These are phyloP conservation scores for Nipponacmea schrenckii DNA, from an alignment of 2,888 invertebrate species.

Conservation along the genomic window DNA sequence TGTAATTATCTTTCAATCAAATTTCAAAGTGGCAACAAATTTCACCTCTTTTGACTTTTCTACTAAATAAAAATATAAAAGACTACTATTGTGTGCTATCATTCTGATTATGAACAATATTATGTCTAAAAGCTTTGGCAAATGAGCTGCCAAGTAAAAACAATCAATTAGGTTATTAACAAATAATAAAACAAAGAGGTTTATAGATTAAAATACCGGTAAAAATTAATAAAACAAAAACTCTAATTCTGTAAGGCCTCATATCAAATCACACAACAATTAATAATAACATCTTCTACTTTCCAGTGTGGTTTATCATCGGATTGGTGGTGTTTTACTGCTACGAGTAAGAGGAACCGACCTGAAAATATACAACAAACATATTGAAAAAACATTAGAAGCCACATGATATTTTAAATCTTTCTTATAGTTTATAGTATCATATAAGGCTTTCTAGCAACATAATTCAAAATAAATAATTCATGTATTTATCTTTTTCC, in stretches of 20 bases:
- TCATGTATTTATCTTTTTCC: no score
- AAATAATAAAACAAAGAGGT: not conserved
- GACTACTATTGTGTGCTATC: no score
- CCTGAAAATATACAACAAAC: constrained; percentile 36
- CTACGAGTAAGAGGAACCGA: constrained; percentile 57
- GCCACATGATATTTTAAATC: no score
- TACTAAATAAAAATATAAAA: no score
- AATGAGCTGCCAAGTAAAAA: not conserved
- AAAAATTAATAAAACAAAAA: not conserved
- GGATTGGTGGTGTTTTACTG: constrained; percentile 52
- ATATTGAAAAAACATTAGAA: not conserved
- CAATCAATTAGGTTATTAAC: not conserved
- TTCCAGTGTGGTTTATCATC: constrained; percentile 34
- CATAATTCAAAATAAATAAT: no score
- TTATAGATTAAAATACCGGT: not conserved
- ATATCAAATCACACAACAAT: not conserved
- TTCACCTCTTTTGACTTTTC: no score
- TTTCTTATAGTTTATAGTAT: no score
- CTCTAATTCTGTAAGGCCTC: not conserved
- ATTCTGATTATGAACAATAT: no score
- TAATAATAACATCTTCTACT: not conserved
- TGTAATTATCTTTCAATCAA: no score
- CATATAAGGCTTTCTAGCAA: no score
- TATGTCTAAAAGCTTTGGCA: not conserved
- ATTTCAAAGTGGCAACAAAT: no score